Evolutionary conservation across 2,888 invertebrate genomes (phyloP).

Genomic region (Trissolcus brochymenae): DNA sequence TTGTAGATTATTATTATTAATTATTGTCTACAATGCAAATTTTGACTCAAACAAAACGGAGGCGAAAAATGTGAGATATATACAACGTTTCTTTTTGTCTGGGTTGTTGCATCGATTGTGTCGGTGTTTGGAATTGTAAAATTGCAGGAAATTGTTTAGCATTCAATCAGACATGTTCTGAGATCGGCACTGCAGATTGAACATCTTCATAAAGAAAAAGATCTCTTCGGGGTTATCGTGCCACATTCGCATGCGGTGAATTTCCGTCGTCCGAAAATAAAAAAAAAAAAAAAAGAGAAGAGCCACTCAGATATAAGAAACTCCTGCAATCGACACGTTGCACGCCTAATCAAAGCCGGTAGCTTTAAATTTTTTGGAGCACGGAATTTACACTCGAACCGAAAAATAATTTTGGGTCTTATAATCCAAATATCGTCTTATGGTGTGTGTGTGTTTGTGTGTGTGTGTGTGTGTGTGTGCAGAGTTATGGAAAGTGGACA

Average conservation of each 20-base stretch:
- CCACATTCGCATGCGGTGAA: background rate
- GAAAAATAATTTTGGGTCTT: slow-evolving; percentile 9
- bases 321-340: too few relatives aligned
- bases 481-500: slow-evolving; percentile 6
- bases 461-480: too few relatives aligned
- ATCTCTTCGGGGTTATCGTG: slow-evolving; percentile 6
- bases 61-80: too few relatives aligned
- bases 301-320: background rate
- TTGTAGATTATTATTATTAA: too few relatives aligned
- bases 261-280: background rate
- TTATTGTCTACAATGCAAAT: too few relatives aligned
- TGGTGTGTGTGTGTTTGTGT: too few relatives aligned
- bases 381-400: too few relatives aligned
- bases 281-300: too few relatives aligned
- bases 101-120: too few relatives aligned
- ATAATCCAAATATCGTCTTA: slow-evolving; percentile 15
- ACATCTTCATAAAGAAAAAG: slow-evolving; percentile 24
- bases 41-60: too few relatives aligned
- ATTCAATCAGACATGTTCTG: slow-evolving; percentile 29
- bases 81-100: too few relatives aligned
- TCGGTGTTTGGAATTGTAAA: background rate
- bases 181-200: slow-evolving; percentile 18
- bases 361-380: too few relatives aligned
- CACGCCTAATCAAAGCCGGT: background rate
- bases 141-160: slow-evolving; percentile 30